phyloP scores from a whole-genome alignment of 2,797 vertebrate genomes.

The Syngnathus acus region DNA sequence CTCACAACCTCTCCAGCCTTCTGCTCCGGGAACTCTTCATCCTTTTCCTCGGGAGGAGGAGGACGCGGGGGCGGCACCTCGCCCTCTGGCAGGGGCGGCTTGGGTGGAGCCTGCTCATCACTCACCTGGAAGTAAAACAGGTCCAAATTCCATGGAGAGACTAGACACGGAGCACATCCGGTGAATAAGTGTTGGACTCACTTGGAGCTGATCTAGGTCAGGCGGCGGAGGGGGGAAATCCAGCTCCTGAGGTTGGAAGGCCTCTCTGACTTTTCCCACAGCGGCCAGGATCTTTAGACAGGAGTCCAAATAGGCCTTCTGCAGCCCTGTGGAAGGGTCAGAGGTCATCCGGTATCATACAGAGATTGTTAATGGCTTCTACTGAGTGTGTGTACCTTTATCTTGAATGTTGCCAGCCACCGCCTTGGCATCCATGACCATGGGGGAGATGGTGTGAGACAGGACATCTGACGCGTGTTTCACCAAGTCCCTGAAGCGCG shows the following conservation, averaged over 20 bases:
- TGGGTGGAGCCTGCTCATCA: slow-evolving; percentile 91
- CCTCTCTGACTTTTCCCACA: slow-evolving; percentile 94
- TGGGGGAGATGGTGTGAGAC: slow-evolving; percentile 93
- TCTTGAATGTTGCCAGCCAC: slow-evolving; percentile 95
- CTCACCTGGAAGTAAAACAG: slow-evolving; percentile 69
- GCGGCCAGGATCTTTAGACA: slow-evolving; percentile 89
- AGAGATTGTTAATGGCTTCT: not conserved
- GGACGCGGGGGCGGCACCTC: slow-evolving; percentile 93
- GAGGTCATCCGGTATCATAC: not conserved
- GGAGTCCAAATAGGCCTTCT: slow-evolving; percentile 94
- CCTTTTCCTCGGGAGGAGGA: slow-evolving; percentile 94
- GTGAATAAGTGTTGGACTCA: slow-evolving; percentile 54
- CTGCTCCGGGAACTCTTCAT: slow-evolving; percentile 96
- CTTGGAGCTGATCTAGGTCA: slow-evolving; percentile 90
- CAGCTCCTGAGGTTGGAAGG: slow-evolving; percentile 92
- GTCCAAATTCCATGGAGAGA: not conserved
- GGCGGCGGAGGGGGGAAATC: slow-evolving; percentile 96
- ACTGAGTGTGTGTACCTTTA: slow-evolving; percentile 71
- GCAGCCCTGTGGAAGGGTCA: slow-evolving; percentile 70
- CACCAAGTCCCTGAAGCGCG: slow-evolving; percentile 89
- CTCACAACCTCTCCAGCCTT: slow-evolving; percentile 92
- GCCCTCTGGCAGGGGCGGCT: slow-evolving; percentile 92
- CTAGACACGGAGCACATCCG: not conserved
- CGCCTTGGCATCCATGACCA: slow-evolving; percentile 97
- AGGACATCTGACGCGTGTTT: slow-evolving; percentile 91